Conservation (phyloP, 2,888 invertebrate genomes). For the Diarsia brunnea region DNA sequence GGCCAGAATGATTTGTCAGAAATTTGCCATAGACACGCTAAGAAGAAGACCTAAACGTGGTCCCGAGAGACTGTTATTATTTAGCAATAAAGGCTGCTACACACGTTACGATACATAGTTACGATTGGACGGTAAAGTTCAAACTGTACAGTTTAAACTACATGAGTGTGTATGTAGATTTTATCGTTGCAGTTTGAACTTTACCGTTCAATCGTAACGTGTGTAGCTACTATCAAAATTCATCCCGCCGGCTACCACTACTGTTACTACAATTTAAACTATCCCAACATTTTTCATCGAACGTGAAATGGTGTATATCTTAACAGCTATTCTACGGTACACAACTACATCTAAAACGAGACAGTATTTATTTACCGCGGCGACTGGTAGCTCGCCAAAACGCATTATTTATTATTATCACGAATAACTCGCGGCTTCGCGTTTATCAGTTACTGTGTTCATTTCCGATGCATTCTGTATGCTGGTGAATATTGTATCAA, state of each 20-base stretch:
- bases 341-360: conserved; percentile 29
- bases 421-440: conserved; percentile 24
- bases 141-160: too few species aligned
- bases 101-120: too few species aligned
- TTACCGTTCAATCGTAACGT: too few species aligned
- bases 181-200: too few species aligned
- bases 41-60: too few species aligned
- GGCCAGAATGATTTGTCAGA: too few species aligned
- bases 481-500: conserved; percentile 3
- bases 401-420: conserved; percentile 63
- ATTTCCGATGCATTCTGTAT: conserved; percentile 37
- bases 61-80: not conserved
- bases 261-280: not conserved
- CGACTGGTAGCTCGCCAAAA: conserved; percentile 48
- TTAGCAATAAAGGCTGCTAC: too few species aligned
- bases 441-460: conserved; percentile 35
- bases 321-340: not conserved
- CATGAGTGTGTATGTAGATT: too few species aligned
- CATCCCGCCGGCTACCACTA: not conserved
- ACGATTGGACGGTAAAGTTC: too few species aligned
- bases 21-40: too few species aligned
- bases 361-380: conserved; percentile 37
- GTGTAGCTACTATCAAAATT: too few species aligned
- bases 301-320: not conserved
- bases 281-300: not conserved